A percentile compares a stretch with the other conserved stretches of the same genome.
Evolutionary conservation across 2,113 vertebrate genomes (phyloP).

Genomic region (Microtus montanus): DNA sequence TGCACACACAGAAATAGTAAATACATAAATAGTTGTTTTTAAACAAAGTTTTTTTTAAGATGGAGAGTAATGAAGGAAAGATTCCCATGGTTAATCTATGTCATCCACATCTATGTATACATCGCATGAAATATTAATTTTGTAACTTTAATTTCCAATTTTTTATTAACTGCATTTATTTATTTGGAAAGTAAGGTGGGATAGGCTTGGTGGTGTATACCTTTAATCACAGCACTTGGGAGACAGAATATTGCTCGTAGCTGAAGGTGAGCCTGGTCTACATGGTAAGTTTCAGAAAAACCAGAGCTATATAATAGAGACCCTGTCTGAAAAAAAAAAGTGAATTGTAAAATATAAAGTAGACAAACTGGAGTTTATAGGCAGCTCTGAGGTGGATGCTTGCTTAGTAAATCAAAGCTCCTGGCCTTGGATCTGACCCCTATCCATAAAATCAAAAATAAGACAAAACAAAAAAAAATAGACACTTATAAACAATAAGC

Average conservation of each 20-base stretch:
- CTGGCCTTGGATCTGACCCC: neutral
- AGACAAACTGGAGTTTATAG: neutral
- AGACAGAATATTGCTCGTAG: neutral
- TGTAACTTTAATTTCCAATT: constrained; percentile 36
- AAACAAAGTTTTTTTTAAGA: neutral
- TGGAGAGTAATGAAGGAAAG: neutral
- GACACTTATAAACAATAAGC: neutral
- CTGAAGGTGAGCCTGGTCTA: neutral
- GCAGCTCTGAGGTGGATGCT: neutral
- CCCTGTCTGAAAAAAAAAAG: neutral
- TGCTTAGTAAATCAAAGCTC: neutral
- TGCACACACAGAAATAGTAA: neutral
- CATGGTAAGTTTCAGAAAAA: neutral
- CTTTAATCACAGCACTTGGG: neutral
- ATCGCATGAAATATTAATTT: neutral
- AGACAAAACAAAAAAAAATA: neutral
- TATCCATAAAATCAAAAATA: neutral
- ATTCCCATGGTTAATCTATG: neutral
- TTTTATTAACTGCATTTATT: neutral
- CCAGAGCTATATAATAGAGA: neutral
- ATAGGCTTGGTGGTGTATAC: neutral
- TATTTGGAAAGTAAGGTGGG: neutral
- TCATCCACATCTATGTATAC: neutral
- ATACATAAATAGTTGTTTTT: neutral
- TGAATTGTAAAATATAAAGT: neutral